Conservation (phyloP, 1,140 invertebrate species). For the Aphaenogaster floridana region DNA sequence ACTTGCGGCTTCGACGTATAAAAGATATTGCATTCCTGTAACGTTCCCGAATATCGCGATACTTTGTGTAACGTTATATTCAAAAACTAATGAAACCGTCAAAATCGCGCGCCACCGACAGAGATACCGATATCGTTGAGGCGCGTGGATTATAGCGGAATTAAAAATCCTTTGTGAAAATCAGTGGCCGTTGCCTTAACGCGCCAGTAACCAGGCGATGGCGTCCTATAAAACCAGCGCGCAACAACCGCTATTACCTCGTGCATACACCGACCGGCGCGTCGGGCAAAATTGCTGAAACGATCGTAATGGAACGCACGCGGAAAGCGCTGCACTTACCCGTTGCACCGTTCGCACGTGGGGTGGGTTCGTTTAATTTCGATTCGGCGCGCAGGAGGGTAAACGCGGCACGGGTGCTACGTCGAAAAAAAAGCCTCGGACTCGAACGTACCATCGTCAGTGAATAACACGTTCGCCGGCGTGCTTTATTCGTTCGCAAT, state of each 20-base stretch:
- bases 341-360: constrained; percentile 1
- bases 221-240: constrained; percentile 32
- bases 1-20: neutral
- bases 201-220: constrained; percentile 23
- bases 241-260: constrained; percentile 50
- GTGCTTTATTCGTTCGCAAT: constrained; percentile 69
- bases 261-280: constrained; percentile 38
- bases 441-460: constrained; percentile 16
- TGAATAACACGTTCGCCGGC: constrained; percentile 60
- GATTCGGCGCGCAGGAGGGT: constrained; percentile 54
- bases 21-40: constrained; percentile 38
- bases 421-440: constrained; percentile 45
- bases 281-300: constrained; percentile 68
- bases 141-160: constrained; percentile 21
- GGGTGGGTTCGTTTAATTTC: constrained; percentile 69
- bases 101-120: constrained; percentile 2
- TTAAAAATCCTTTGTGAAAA: constrained; percentile 62
- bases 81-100: constrained; percentile 35
- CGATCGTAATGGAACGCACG: constrained; percentile 70
- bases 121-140: constrained; percentile 33
- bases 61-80: constrained; percentile 43
- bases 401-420: constrained; percentile 14
- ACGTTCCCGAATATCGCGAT: constrained; percentile 7
- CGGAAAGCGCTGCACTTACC: constrained; percentile 50
- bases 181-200: constrained; percentile 47